Conservation (phyloP, 2,797 vertebrate species). For the Epinephelus awoara region DNA sequence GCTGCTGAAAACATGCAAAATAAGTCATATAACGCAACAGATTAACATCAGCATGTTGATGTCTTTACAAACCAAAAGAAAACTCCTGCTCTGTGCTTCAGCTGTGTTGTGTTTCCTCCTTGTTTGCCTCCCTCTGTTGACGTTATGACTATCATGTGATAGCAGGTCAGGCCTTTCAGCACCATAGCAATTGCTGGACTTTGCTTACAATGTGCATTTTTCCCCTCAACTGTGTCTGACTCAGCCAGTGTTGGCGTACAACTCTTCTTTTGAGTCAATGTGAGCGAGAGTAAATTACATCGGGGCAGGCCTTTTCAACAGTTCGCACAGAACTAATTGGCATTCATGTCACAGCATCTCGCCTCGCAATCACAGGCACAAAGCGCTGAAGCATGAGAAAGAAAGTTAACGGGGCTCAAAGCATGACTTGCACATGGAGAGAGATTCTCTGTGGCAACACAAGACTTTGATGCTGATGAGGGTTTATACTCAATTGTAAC, state of each 20-base stretch:
- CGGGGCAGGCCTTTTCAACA: constrained; percentile 72
- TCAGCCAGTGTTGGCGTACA: constrained; percentile 68
- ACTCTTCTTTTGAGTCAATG: constrained; percentile 60
- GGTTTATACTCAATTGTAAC: not conserved
- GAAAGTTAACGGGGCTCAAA: constrained; percentile 65
- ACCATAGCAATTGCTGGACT: constrained; percentile 82
- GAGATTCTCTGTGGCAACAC: constrained; percentile 23
- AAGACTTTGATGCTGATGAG: not conserved
- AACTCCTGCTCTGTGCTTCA: constrained; percentile 23
- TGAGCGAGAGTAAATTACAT: constrained; percentile 74
- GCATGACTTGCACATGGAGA: constrained; percentile 68
- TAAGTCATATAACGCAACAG: not conserved
- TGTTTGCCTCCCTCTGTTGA: constrained; percentile 41
- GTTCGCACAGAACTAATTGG: constrained; percentile 79
- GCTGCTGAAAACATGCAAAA: not conserved
- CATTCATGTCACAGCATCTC: constrained; percentile 76
- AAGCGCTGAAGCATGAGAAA: constrained; percentile 62
- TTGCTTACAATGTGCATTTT: constrained; percentile 82
- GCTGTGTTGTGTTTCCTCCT: constrained; percentile 16
- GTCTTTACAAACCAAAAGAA: constrained; percentile 24
- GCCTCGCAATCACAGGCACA: constrained; percentile 69
- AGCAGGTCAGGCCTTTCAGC: constrained; percentile 81
- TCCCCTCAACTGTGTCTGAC: constrained; percentile 70
- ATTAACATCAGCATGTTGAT: constrained; percentile 13
- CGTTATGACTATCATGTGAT: constrained; percentile 88